Evolutionary conservation across 2,797 vertebrate species (phyloP).

Genomic region (Hemibagrus guttatus): DNA sequence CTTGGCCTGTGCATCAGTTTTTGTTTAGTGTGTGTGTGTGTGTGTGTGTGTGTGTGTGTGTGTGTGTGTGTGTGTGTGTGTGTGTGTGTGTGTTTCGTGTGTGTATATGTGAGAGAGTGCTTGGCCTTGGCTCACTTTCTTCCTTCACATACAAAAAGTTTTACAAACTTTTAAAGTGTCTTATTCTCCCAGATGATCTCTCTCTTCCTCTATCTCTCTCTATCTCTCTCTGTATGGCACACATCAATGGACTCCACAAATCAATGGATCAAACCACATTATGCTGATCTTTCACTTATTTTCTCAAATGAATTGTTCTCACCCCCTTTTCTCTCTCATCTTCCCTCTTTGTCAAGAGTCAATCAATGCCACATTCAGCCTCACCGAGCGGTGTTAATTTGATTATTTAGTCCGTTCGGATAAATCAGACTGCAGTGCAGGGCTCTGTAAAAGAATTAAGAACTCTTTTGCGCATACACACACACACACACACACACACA

Average conservation of each 20-base stretch:
- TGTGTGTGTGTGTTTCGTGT: too few relatives aligned
- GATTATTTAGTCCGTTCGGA: conserved; percentile 34
- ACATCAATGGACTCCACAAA: conserved; percentile 28
- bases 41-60: too few relatives aligned
- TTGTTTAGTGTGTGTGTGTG: neutral
- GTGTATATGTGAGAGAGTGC: too few relatives aligned
- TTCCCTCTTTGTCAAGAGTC: conserved; percentile 23
- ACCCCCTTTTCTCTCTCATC: neutral
- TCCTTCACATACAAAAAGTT: conserved; percentile 19
- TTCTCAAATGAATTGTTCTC: conserved; percentile 39
- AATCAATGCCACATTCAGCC: conserved; percentile 28
- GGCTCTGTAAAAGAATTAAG: conserved; percentile 37
- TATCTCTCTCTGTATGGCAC: neutral
- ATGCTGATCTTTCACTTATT: conserved; percentile 29
- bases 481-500: conserved; percentile 8
- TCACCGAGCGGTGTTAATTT: conserved; percentile 38
- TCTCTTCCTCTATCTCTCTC: neutral
- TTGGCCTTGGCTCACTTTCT: conserved; percentile 7
- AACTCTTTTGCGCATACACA: neutral
- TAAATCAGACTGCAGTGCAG: conserved; percentile 15
- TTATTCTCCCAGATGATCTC: neutral
- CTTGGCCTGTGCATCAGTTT: neutral
- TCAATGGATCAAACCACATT: conserved; percentile 37
- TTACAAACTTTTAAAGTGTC: conserved; percentile 5
- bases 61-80: too few relatives aligned